Conservation (phyloP, 1,140 invertebrate species). For the Zaprionus ornatus region DNA sequence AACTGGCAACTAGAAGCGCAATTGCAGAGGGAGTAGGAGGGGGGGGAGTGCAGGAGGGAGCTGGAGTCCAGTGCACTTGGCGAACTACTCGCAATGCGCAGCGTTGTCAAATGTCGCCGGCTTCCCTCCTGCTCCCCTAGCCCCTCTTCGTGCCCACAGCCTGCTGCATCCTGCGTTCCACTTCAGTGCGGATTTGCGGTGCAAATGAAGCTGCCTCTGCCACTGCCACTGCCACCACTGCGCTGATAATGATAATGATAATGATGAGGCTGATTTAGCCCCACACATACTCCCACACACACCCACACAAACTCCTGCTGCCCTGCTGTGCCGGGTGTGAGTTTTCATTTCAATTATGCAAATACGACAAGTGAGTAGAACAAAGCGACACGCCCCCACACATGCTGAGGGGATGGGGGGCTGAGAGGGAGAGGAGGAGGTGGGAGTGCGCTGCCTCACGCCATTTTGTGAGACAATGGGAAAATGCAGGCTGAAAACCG, state of each 20-base stretch:
- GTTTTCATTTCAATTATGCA: slow-evolving; percentile 79
- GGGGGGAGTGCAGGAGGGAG: neutral
- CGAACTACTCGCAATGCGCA: slow-evolving; percentile 30
- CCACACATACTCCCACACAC: slow-evolving; percentile 9
- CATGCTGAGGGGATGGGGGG: neutral
- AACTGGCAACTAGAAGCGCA: slow-evolving; percentile 20
- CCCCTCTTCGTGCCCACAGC: neutral
- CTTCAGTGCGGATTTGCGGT: slow-evolving; percentile 49
- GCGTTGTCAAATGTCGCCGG: slow-evolving; percentile 31
- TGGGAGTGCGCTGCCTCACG: slow-evolving; percentile 29
- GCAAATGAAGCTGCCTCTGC: slow-evolving; percentile 38
- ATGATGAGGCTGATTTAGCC: slow-evolving; percentile 76
- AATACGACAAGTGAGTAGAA: slow-evolving; percentile 66
- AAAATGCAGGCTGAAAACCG: slow-evolving; percentile 73
- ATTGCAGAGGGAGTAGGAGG: neutral
- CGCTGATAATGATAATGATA: slow-evolving; percentile 43
- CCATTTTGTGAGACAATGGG: slow-evolving; percentile 75
- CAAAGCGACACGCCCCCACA: slow-evolving; percentile 49
- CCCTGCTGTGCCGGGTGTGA: slow-evolving; percentile 44
- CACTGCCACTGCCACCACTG: neutral
- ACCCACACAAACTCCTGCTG: slow-evolving; percentile 6
- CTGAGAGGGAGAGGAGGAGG: neutral
- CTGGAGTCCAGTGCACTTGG: neutral
- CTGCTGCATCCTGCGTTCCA: slow-evolving; percentile 28
- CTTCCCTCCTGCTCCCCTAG: neutral